Conservation (phyloP, 2,797 vertebrate genomes). For the Gastrophryne carolinensis region DNA sequence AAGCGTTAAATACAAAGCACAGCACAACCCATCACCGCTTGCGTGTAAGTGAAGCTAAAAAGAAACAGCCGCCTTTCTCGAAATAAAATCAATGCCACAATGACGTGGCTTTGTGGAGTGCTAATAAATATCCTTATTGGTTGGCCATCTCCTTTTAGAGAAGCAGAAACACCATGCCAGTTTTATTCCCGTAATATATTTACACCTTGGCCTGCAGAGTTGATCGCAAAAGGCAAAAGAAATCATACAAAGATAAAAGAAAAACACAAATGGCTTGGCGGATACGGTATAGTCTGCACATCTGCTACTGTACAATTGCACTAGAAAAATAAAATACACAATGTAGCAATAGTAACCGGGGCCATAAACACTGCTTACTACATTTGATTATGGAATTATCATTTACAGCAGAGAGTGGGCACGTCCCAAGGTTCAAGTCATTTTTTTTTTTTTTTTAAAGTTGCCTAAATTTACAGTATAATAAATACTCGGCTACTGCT, state of each 20-base stretch:
- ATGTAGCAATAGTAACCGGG: slow-evolving; percentile 85
- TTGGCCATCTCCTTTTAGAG: slow-evolving; percentile 64
- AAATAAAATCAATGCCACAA: slow-evolving; percentile 66
- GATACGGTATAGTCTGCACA: slow-evolving; percentile 78
- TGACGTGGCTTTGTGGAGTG: slow-evolving; percentile 80
- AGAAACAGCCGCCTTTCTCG: slow-evolving; percentile 56
- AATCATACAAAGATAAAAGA: no score
- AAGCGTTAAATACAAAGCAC: slow-evolving; percentile 76
- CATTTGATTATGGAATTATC: slow-evolving; percentile 96
- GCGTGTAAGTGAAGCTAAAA: slow-evolving; percentile 69
- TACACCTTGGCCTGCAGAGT: slow-evolving; percentile 94
- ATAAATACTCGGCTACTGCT: slow-evolving; percentile 99
- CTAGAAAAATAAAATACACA: slow-evolving; percentile 73
- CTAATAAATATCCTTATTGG: slow-evolving; percentile 77
- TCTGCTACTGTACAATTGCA: slow-evolving; percentile 88
- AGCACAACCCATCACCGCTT: slow-evolving; percentile 72
- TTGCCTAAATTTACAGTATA: slow-evolving; percentile 99
- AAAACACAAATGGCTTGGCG: slow-evolving; percentile 78
- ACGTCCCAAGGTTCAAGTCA: slow-evolving; percentile 97
- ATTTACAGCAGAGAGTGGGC: slow-evolving; percentile 99
- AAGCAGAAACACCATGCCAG: slow-evolving; percentile 86
- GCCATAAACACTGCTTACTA: slow-evolving; percentile 93
- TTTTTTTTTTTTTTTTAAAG: slow-evolving; percentile 87
- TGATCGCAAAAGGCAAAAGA: slow-evolving; percentile 87
- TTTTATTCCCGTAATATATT: slow-evolving; percentile 89